Evolutionary conservation across 2,113 vertebrate species (phyloP).

Genomic region (Muntiacus muntjak): DNA sequence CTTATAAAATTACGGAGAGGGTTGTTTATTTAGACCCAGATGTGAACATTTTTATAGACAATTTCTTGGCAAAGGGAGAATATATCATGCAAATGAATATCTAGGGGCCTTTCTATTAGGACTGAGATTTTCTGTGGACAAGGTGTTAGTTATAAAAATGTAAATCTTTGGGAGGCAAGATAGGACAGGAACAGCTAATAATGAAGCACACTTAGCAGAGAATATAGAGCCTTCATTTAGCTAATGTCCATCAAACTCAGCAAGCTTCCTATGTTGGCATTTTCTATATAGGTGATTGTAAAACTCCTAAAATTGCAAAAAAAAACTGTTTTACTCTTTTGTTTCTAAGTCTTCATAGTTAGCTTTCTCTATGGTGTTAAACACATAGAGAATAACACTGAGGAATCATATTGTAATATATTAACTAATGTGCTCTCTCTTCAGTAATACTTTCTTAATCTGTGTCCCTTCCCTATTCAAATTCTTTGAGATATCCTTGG

Average conservation of each 20-base stretch:
- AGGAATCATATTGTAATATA: neutral
- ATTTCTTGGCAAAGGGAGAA: neutral
- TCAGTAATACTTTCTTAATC: constrained; percentile 23
- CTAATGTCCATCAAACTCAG: neutral
- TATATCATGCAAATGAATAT: neutral
- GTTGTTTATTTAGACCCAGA: neutral
- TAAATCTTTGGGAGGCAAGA: neutral
- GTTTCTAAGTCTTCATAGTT: neutral
- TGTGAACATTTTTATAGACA: neutral
- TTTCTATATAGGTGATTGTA: neutral
- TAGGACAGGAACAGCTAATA: neutral
- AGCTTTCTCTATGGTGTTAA: neutral
- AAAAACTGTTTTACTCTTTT: neutral
- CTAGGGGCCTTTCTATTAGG: neutral
- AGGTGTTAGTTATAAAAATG: neutral
- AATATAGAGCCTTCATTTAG: neutral
- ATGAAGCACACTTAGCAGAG: neutral
- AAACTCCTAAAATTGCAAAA: neutral
- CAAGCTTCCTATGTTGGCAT: neutral
- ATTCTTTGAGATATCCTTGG: neutral
- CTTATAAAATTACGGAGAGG: constrained; percentile 39
- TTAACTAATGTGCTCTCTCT: neutral
- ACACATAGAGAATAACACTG: neutral
- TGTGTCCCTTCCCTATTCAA: neutral
- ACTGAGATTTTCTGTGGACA: neutral